phyloP scores from a whole-genome alignment of 2,797 vertebrate species.

The Gadopsis marmoratus region DNA sequence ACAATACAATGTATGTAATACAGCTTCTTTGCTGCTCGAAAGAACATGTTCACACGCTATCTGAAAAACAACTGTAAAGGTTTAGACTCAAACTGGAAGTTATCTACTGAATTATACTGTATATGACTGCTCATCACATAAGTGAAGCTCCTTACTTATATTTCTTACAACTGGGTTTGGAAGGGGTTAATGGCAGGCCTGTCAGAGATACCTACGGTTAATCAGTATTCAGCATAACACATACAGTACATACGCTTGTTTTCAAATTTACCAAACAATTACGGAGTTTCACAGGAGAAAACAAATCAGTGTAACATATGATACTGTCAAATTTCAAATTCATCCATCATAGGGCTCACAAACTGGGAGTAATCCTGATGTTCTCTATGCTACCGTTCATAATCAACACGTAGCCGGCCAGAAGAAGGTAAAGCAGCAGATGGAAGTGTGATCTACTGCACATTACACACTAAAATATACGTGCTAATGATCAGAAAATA shows the following conservation, averaged over 20 bases:
- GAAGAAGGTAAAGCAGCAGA: constrained; percentile 18
- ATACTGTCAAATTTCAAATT: not conserved
- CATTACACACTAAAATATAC: not conserved
- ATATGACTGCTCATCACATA: not conserved
- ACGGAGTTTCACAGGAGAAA: not conserved
- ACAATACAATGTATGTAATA: too few relatives aligned
- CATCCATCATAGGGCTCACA: not conserved
- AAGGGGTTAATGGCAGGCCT: not conserved
- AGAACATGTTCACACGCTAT: too few relatives aligned
- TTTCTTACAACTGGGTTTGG: not conserved
- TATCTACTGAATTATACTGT: not conserved
- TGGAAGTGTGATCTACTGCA: constrained; percentile 37
- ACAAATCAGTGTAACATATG: not conserved
- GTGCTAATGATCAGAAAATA: not conserved
- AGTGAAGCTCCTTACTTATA: not conserved
- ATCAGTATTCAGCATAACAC: not conserved
- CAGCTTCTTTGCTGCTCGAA: too few relatives aligned
- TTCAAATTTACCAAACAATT: not conserved
- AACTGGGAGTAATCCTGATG: not conserved
- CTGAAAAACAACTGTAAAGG: not conserved
- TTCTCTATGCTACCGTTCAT: constrained; percentile 12
- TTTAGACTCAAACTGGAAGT: not conserved
- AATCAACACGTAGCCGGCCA: not conserved
- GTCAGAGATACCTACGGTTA: not conserved
- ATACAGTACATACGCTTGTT: not conserved